Evolutionary conservation across 2,113 vertebrate genomes (phyloP), one percentile per base, ranked within the genome.

Genomic region (Neotoma lepida): DNA sequence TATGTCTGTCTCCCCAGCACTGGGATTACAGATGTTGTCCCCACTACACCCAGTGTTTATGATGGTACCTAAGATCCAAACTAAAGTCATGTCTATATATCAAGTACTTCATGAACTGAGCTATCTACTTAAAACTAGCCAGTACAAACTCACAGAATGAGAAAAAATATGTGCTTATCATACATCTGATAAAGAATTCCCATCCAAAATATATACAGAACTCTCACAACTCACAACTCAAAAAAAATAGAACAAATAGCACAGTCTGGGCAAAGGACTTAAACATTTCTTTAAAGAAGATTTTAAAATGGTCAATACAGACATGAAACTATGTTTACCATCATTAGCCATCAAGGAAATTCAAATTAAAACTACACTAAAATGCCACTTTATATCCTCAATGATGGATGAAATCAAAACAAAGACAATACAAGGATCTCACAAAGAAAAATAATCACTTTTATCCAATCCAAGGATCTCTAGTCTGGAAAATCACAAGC

Each of bases 181-280:
- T 64, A 84, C 14, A 66, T 68, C 28, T 82, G 41, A 82, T 66
- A 73, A 95, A 22, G 54, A 30, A 85, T 13, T 54, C 56, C n/a
- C 14, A 10, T 88, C 46, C 63, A 92, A 9, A 77, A 90, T 58
- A 92, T 17, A 90, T 17, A 95, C 89, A 87, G n/a, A 95, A 70
- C 6, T 18, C 51, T 80, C 91, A 39, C 12, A 73, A 80, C 46
- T 46, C 7, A n/a, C n/a, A n/a, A n/a, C n/a, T n/a, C n/a, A n/a
- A 46, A 46, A 46, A 46, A 46, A 46, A 46, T 46, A 46, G n/a
- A n/a, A n/a, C n/a, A n/a, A n/a, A n/a, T n/a, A n/a, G n/a, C n/a
- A n/a, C n/a, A n/a, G n/a, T n/a, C n/a, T 12, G 46, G 28, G 24
- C n/a, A 86, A 81, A 94, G 26, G 33, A 89, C 28, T 10, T 70